Evolutionary conservation across 2,113 vertebrate genomes (phyloP).

Genomic region (Heterotis niloticus): DNA sequence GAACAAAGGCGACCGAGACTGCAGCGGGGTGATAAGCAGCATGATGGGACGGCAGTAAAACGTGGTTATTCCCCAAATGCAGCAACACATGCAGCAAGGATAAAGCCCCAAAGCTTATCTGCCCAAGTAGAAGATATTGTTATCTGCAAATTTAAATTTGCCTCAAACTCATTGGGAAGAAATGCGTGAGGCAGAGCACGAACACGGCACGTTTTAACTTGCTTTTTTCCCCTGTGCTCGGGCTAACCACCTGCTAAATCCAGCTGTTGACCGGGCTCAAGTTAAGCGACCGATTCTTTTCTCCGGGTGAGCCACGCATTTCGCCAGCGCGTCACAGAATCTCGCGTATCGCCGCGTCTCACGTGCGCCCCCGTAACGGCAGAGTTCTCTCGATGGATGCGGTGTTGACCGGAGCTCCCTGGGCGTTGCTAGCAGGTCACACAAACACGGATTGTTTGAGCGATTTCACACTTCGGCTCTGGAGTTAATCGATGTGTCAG

Average conservation of each 20-base stretch:
- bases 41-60: constrained; percentile 49
- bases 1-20: constrained; percentile 59
- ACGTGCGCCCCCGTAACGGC: neutral
- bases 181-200: neutral
- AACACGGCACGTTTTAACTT: neutral
- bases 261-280: too few species aligned
- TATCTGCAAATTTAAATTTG: constrained; percentile 1
- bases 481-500: constrained; percentile 4
- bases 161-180: neutral
- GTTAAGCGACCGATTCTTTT: too few species aligned
- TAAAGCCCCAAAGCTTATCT: constrained; percentile 33
- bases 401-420: neutral
- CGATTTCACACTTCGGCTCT: neutral
- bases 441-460: neutral
- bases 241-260: neutral
- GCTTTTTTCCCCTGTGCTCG: too few species aligned
- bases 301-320: too few species aligned
- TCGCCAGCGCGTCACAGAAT: too few species aligned
- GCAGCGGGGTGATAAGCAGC: constrained; percentile 57
- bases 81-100: constrained; percentile 40
- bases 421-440: neutral
- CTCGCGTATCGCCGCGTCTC: neutral
- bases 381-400: constrained; percentile 7
- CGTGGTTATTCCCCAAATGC: constrained; percentile 43
- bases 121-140: constrained; percentile 19